phyloP scores from a whole-genome alignment of 2,797 vertebrate genomes.

The Melanotaenia nigrans region DNA sequence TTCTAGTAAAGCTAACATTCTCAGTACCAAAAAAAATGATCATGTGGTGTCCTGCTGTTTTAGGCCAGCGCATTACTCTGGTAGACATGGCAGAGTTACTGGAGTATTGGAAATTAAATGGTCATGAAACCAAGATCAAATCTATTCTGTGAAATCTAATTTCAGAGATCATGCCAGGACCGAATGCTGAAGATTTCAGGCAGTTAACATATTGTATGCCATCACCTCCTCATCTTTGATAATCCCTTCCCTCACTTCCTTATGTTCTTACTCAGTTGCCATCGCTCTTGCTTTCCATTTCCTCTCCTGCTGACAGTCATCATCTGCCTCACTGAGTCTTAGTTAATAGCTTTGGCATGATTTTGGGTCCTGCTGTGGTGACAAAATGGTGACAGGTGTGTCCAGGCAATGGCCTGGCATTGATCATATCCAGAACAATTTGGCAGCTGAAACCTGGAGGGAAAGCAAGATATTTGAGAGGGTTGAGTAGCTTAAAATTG shows the following conservation, averaged over 20 bases:
- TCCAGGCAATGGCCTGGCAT: constrained; percentile 57
- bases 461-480: constrained; percentile 18
- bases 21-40: neutral
- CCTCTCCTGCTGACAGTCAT: constrained; percentile 34
- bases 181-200: constrained; percentile 7
- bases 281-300: constrained; percentile 24
- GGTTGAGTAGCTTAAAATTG: constrained; percentile 8
- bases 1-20: neutral
- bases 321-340: constrained; percentile 48
- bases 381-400: constrained; percentile 81
- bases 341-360: constrained; percentile 65
- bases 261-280: constrained; percentile 35
- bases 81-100: neutral
- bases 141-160: constrained; percentile 23
- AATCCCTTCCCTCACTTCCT: neutral
- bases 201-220: constrained; percentile 8
- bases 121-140: constrained; percentile 5
- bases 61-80: neutral
- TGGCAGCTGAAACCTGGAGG: constrained; percentile 31
- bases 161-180: constrained; percentile 12
- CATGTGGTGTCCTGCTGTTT: neutral
- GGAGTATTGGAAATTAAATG: neutral
- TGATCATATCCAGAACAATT: constrained; percentile 54
- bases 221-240: neutral
- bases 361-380: constrained; percentile 69